phyloP scores from a whole-genome alignment of 2,797 vertebrate genomes.

The Bovichtus diacanthus region DNA sequence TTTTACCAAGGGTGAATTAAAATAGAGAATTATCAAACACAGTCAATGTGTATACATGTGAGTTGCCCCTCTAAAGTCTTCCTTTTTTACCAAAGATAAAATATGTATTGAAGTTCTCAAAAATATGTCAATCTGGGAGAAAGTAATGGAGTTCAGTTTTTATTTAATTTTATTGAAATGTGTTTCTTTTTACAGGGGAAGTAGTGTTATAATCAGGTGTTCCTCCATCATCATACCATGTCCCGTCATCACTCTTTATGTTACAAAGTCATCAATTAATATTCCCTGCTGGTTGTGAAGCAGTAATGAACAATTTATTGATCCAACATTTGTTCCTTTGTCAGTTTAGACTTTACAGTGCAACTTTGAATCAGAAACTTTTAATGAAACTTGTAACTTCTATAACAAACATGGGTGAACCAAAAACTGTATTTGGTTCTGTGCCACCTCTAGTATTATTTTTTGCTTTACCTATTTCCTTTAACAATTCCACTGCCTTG shows the following conservation, averaged over 20 bases:
- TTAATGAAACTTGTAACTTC: not conserved
- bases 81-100: not conserved
- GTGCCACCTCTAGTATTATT: not conserved
- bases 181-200: not conserved
- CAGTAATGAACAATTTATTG: not conserved
- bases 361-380: not conserved
- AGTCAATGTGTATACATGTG: not conserved
- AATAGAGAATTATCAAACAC: conserved; percentile 1
- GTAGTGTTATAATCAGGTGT: too few species aligned
- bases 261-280: not conserved
- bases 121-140: not conserved
- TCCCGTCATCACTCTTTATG: not conserved
- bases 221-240: not conserved
- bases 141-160: not conserved
- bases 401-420: not conserved
- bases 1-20: conserved; percentile 14
- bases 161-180: not conserved
- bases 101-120: not conserved
- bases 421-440: not conserved
- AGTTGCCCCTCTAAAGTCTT: not conserved
- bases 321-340: not conserved
- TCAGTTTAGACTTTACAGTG: not conserved
- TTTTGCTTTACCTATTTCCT: not conserved
- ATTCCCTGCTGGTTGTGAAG: not conserved
- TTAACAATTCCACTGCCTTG: not conserved